These are phyloP conservation scores for Teleopsis dalmanni DNA, from an alignment of 1,140 invertebrate genomes.

Conservation along the genomic window DNA sequence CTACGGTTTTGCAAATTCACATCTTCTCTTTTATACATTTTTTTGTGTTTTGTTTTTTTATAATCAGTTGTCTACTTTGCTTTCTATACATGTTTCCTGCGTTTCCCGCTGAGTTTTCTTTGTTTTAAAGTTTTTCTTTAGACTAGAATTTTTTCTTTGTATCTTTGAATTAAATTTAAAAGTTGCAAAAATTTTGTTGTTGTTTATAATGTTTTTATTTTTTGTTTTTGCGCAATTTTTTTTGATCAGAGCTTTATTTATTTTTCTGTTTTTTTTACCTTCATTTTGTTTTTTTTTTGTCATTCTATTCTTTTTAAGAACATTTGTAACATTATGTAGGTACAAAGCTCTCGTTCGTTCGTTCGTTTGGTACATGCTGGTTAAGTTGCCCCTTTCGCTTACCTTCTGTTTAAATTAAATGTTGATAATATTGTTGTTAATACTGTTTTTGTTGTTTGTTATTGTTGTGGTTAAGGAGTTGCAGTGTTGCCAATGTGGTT, in stretches of 20 bases:
- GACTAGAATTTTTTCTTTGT: neutral
- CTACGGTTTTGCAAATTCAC: neutral
- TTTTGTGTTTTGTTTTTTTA: neutral
- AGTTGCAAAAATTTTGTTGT: no score
- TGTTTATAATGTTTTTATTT: neutral
- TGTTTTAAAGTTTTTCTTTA: neutral
- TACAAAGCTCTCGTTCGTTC: conserved; percentile 4
- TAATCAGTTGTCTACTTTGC: no score
- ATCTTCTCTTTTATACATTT: neutral
- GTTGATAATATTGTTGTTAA: neutral
- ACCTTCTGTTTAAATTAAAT: neutral
- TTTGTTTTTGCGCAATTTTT: neutral
- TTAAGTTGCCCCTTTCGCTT: neutral
- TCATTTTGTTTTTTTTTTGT: neutral
- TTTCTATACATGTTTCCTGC: no score
- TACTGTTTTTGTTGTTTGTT: neutral
- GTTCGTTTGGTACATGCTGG: neutral
- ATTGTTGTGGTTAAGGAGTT: neutral
- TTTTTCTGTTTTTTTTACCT: neutral
- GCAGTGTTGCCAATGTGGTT: neutral
- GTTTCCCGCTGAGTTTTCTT: neutral
- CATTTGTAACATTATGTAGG: conserved; percentile 11
- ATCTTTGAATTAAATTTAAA: neutral
- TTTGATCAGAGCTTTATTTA: neutral
- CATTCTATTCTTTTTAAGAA: no score